Evolutionary conservation across 2,797 vertebrate species (phyloP).

Genomic region (Florisuga fusca): DNA sequence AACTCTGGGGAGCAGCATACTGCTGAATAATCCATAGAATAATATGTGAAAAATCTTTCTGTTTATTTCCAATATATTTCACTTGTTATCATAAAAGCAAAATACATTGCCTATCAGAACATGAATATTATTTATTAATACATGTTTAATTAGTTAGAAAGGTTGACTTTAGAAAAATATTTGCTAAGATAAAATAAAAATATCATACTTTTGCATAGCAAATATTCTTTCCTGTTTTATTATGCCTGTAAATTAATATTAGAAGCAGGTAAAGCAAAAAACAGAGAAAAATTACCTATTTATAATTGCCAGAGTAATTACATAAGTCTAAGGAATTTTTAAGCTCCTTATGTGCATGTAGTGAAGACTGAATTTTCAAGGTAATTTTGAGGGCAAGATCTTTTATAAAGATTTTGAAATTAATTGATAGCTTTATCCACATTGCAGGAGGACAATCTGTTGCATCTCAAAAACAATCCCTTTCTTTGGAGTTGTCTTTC

Average conservation of each 20-base stretch:
- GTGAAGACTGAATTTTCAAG: background rate
- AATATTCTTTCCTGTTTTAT: background rate
- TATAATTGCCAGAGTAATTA: background rate
- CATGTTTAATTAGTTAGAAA: background rate
- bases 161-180: background rate
- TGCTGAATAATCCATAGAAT: background rate
- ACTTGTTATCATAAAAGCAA: background rate
- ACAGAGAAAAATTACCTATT: background rate
- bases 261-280: background rate
- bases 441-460: background rate
- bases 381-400: background rate
- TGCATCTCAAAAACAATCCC: background rate
- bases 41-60: background rate
- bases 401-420: background rate
- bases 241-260: background rate
- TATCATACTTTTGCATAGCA: background rate
- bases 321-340: background rate
- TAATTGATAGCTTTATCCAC: background rate
- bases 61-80: background rate
- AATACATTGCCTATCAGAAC: background rate
- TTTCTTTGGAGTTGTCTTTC: background rate
- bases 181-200: background rate
- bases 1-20: background rate
- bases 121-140: background rate
- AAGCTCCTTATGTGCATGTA: background rate